Evolutionary conservation across 35 echinoderm and acorn worm genomes (phyloP).

Genomic region (Ophiothrix spiculata): DNA sequence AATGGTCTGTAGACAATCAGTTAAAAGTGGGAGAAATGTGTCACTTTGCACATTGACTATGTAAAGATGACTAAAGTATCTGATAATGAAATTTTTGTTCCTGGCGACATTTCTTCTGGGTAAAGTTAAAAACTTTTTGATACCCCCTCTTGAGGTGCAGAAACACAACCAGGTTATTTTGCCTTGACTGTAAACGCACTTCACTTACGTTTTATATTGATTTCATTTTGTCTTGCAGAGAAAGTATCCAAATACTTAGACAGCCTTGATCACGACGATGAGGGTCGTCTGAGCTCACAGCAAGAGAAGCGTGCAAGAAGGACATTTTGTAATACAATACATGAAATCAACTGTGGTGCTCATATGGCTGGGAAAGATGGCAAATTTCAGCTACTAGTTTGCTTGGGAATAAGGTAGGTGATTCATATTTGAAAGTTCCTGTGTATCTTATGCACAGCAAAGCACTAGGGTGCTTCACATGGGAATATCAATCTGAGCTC

Average conservation of each 20-base stretch:
- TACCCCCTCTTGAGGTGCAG: no score
- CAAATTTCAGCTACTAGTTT: slow-evolving; percentile 95
- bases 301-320: slow-evolving; percentile 80
- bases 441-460: no score
- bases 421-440: no score
- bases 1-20: no score
- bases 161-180: neutral
- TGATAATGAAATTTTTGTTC: no score
- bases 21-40: no score
- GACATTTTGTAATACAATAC: slow-evolving; percentile 75
- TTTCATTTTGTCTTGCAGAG: slow-evolving; percentile 43
- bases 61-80: no score
- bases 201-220: neutral
- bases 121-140: no score
- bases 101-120: no score
- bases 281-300: slow-evolving; percentile 71
- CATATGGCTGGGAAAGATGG: slow-evolving; percentile 89
- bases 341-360: slow-evolving; percentile 73
- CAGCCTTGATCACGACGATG: slow-evolving; percentile 81
- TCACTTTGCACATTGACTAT: no score
- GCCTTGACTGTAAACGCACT: neutral
- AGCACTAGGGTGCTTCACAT: no score
- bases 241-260: slow-evolving; percentile 85
- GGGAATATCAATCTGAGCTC: no score
- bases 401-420: slow-evolving; percentile 86